These are phyloP conservation scores for Piprites chloris DNA, from an alignment of 2,113 vertebrate species.

Conservation along the genomic window DNA sequence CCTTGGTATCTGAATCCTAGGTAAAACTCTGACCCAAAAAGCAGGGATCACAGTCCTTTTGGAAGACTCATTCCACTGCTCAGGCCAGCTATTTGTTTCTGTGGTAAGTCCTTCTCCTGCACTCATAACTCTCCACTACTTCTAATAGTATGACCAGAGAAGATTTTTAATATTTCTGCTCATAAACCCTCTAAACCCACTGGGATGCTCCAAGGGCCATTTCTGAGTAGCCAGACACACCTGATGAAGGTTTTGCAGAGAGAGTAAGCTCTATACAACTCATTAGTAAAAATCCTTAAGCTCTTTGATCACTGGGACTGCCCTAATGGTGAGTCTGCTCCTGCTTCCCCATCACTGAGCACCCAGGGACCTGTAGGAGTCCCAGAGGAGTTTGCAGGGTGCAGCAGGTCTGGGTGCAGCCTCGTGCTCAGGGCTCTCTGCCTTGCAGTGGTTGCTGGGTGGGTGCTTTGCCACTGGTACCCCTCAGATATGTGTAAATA, in stretches of 20 bases:
- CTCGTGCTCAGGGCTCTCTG: not conserved
- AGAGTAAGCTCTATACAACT: not conserved
- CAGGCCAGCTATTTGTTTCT: not conserved
- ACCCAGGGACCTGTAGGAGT: fast-evolving
- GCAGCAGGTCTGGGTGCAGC: not conserved
- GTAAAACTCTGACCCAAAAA: not conserved
- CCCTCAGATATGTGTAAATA: not conserved
- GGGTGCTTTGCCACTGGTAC: not conserved
- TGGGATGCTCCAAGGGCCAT: fast-evolving
- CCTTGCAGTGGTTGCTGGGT: not conserved
- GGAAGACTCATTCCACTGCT: not conserved
- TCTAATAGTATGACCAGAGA: not conserved
- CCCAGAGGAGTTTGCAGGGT: fast-evolving
- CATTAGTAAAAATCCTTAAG: not conserved
- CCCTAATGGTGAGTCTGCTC: not conserved
- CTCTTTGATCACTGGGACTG: not conserved
- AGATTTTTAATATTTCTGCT: not conserved
- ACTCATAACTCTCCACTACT: not conserved
- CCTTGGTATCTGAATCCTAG: not conserved
- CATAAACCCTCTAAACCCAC: not conserved
- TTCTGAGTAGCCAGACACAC: not conserved
- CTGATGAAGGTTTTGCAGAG: not conserved
- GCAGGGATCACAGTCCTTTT: fast-evolving
- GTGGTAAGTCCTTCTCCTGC: not conserved
- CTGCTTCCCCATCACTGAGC: not conserved